A percentile compares a stretch with the other conserved stretches of the same genome.
These are phyloP conservation scores for Cercopithecus mona DNA, from an alignment of 2,113 vertebrate genomes.

Conservation along the genomic window DNA sequence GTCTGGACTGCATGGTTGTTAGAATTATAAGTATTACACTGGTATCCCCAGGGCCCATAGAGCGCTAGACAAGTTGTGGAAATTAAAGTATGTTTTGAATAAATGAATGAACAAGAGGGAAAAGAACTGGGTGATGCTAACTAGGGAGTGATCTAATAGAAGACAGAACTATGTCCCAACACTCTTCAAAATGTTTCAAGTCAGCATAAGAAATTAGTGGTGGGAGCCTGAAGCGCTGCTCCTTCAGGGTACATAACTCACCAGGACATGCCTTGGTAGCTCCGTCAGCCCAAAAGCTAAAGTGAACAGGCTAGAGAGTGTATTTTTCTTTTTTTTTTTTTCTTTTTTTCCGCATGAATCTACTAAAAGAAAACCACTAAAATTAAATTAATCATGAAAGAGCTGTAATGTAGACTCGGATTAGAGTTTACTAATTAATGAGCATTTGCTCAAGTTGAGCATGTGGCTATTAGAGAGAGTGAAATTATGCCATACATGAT, in stretches of 20 bases:
- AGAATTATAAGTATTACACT: background rate
- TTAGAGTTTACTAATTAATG: constrained; percentile 75
- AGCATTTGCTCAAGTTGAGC: constrained; percentile 53
- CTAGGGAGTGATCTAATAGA: background rate
- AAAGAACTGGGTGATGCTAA: background rate
- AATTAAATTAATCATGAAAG: constrained; percentile 78
- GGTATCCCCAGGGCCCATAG: background rate
- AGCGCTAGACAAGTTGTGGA: background rate
- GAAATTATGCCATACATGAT: background rate
- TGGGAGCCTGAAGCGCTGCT: no score
- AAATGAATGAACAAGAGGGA: background rate
- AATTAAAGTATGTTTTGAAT: background rate
- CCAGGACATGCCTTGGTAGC: background rate
- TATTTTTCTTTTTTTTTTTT: constrained; percentile 53
- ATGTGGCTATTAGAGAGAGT: constrained; percentile 26
- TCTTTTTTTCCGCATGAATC: background rate
- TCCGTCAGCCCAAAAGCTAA: constrained; percentile 62
- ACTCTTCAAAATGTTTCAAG: background rate
- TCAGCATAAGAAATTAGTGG: background rate
- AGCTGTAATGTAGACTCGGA: constrained; percentile 56
- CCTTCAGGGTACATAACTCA: background rate
- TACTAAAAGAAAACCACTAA: constrained; percentile 68
- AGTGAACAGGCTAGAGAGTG: constrained; percentile 62
- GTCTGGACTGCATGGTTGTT: background rate
- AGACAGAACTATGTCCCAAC: background rate